Percentiles rank a stretch among this genome's conserved stretches.
Evolutionary conservation across 2,888 invertebrate species (phyloP).

Genomic region (Bembecia ichneumoniformis): DNA sequence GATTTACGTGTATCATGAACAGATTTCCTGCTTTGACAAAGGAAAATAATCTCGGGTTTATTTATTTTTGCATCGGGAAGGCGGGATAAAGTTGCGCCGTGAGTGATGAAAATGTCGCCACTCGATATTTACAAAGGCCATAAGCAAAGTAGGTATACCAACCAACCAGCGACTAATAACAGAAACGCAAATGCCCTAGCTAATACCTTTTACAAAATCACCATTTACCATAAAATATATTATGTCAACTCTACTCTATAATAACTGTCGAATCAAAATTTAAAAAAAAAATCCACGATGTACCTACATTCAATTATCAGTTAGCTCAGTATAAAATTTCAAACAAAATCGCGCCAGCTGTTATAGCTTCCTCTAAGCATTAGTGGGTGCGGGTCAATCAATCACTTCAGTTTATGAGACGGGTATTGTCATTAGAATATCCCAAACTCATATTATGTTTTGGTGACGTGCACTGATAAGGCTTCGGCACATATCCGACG

Average conservation of each 20-base stretch:
- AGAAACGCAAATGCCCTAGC: no score
- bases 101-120: slow-evolving; percentile 29
- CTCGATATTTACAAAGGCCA: slow-evolving; percentile 6
- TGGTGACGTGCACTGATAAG: no score
- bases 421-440: slow-evolving; percentile 35
- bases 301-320: background rate
- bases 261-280: slow-evolving; percentile 28
- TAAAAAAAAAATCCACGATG: slow-evolving; percentile 22
- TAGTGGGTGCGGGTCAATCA: slow-evolving; percentile 66
- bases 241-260: slow-evolving; percentile 19
- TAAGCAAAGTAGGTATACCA: no score
- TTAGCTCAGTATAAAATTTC: slow-evolving; percentile 18
- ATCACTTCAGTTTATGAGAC: slow-evolving; percentile 67
- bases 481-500: no score
- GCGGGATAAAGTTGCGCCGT: slow-evolving; percentile 22
- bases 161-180: no score
- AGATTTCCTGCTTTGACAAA: slow-evolving; percentile 64
- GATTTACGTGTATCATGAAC: slow-evolving; percentile 62
- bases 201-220: background rate
- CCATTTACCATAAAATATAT: slow-evolving; percentile 6
- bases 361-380: slow-evolving; percentile 62
- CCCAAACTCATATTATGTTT: no score
- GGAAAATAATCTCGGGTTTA: slow-evolving; percentile 43
- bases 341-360: slow-evolving; percentile 50
- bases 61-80: slow-evolving; percentile 41